phyloP scores from a whole-genome alignment of 2,113 vertebrate genomes.

The Egretta garzetta region DNA sequence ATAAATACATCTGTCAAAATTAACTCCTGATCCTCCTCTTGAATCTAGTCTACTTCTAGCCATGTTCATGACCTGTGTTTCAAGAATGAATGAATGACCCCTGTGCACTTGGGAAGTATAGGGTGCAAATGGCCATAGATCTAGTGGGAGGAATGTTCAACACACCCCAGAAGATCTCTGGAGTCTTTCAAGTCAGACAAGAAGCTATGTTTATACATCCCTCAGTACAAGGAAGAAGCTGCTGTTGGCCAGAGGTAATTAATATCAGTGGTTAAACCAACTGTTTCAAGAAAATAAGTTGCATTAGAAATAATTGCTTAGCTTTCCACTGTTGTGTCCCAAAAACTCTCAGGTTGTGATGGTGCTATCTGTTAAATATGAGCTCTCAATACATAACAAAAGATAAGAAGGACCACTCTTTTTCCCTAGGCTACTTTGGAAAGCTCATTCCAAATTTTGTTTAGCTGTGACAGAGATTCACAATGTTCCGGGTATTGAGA shows the following conservation, averaged over 20 bases:
- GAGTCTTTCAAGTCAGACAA: neutral
- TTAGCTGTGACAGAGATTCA: neutral
- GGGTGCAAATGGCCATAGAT: neutral
- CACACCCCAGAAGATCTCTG: neutral
- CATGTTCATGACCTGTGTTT: neutral
- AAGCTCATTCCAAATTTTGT: neutral
- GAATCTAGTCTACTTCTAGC: neutral
- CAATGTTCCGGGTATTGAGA: neutral
- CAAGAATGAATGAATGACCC: neutral
- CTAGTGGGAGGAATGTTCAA: neutral
- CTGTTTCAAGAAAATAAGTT: neutral
- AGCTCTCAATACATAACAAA: neutral
- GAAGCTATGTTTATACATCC: neutral
- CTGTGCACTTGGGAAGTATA: neutral
- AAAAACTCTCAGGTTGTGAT: neutral
- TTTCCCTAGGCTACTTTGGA: neutral
- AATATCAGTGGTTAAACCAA: neutral
- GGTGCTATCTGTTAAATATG: neutral
- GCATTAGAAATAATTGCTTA: neutral
- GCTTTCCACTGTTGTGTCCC: neutral
- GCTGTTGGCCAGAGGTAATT: neutral
- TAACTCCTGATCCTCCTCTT: neutral
- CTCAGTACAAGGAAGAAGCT: neutral
- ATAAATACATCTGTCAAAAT: neutral
- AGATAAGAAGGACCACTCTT: neutral